These are phyloP conservation scores for Odontamblyopus rebecca DNA, from an alignment of 2,797 vertebrate species.

Conservation along the genomic window DNA sequence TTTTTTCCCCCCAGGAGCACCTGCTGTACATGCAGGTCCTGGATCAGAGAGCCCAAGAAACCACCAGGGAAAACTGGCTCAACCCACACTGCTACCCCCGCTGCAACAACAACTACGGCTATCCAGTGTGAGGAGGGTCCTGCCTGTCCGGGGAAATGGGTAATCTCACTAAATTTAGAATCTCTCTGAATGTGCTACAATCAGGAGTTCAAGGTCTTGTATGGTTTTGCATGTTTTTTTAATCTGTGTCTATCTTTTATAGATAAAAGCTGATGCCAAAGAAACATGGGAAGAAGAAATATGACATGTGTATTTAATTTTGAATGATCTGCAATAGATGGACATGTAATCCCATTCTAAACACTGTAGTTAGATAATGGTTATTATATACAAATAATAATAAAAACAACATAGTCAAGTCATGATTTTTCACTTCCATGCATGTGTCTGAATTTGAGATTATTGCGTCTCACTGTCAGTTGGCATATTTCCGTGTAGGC, in stretches of 20 bases:
- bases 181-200: not conserved
- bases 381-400: not conserved
- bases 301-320: not conserved
- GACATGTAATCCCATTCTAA: not conserved
- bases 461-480: no score
- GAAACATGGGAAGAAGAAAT: not conserved
- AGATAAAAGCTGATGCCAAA: not conserved
- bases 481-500: no score
- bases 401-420: not conserved
- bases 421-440: not conserved
- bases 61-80: slow-evolving; percentile 88
- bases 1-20: slow-evolving; percentile 78
- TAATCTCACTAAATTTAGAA: not conserved
- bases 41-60: slow-evolving; percentile 88
- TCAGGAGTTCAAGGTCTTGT: not conserved
- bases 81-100: slow-evolving; percentile 91
- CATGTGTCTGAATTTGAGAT: no score
- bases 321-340: not conserved
- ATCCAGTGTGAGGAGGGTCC: slow-evolving; percentile 75
- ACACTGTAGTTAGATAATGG: not conserved
- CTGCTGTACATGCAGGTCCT: slow-evolving; percentile 85
- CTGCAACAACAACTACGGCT: slow-evolving; percentile 86
- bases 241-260: not conserved
- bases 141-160: not conserved
- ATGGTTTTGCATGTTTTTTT: not conserved